Conservation (phyloP, 2,113 vertebrate species). For the Caretta caretta region DNA sequence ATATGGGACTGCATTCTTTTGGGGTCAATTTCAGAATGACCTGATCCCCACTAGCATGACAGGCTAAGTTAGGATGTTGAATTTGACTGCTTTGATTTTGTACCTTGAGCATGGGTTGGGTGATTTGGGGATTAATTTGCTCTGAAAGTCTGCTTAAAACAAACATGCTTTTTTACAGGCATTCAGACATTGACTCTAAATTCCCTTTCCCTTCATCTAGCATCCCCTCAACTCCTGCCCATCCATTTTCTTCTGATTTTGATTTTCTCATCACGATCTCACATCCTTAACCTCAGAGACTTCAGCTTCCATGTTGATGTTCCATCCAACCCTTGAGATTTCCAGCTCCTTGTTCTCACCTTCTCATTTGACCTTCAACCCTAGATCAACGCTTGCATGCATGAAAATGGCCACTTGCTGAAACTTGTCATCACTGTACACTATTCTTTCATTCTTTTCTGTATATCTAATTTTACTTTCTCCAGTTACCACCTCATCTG, state of each 20-base stretch:
- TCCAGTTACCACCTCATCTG: slow-evolving; percentile 9
- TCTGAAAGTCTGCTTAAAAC: background rate
- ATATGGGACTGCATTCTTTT: background rate
- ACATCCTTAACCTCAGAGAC: background rate
- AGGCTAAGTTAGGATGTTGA: background rate
- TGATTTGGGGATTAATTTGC: background rate
- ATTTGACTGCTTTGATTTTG: background rate
- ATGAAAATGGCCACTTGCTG: background rate
- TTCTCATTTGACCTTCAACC: background rate
- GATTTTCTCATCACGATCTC: background rate
- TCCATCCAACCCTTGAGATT: background rate
- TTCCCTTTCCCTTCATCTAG: background rate
- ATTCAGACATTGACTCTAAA: rapidly evolving
- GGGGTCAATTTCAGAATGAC: background rate
- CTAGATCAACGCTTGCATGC: background rate
- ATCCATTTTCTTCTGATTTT: background rate
- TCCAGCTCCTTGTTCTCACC: background rate
- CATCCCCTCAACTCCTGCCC: background rate
- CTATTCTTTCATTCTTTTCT: background rate
- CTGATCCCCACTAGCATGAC: background rate
- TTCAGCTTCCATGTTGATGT: background rate
- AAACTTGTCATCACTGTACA: slow-evolving; percentile 24
- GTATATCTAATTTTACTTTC: slow-evolving; percentile 6
- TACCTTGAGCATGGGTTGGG: background rate
- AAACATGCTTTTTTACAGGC: background rate